Evolutionary conservation across 2,797 vertebrate genomes (phyloP).

Genomic region (Acrocephalus scirpaceus): DNA sequence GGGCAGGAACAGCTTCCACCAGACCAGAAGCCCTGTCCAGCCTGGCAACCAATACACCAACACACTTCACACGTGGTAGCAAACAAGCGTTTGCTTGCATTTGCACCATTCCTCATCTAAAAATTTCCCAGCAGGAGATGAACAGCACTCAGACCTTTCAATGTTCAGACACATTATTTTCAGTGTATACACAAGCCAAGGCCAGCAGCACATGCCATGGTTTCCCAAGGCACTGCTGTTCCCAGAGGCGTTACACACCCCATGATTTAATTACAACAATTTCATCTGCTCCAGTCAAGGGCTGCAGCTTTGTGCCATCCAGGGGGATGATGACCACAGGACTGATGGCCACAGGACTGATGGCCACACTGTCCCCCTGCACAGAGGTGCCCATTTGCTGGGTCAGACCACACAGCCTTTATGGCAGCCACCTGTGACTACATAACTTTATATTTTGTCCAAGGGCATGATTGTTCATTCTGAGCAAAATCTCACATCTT

Average conservation of each 20-base stretch:
- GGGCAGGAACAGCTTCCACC: neutral
- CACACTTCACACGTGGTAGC: neutral
- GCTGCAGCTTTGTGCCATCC: neutral
- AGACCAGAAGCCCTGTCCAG: rapidly evolving
- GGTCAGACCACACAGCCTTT: rapidly evolving
- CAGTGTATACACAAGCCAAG: rapidly evolving
- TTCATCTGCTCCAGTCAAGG: neutral
- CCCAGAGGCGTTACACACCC: neutral
- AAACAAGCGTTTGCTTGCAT: neutral
- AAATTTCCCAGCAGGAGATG: neutral
- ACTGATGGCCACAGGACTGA: neutral
- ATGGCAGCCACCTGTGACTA: neutral
- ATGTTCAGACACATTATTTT: rapidly evolving
- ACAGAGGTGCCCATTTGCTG: rapidly evolving
- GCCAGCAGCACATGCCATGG: rapidly evolving
- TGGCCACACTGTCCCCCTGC: neutral
- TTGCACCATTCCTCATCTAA: neutral
- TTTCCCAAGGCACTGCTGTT: neutral
- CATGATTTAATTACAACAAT: neutral
- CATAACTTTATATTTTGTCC: neutral
- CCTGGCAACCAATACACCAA: neutral
- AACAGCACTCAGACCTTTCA: neutral
- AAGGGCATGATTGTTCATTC: neutral
- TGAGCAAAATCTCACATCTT: neutral
- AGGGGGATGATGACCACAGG: rapidly evolving